Base-by-base conservation (phyloP, 2,797 vertebrate genomes). In the Glossophaga mutica region DNA sequence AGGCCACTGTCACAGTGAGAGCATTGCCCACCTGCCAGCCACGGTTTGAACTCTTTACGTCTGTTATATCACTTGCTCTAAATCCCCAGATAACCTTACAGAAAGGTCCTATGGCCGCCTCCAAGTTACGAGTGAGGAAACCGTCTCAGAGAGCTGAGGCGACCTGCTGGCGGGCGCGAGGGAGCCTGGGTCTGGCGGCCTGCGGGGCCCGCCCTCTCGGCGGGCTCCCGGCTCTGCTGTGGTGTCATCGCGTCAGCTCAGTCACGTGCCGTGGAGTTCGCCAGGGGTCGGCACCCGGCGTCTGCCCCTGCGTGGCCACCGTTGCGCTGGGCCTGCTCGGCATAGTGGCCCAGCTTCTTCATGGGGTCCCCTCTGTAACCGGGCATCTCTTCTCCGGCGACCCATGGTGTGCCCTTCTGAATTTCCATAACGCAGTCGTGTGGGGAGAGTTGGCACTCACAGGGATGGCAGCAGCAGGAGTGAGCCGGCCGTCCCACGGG, bases 101-200 rank as follows among this genome's bases (percentile, higher is more conserved):
- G 26, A 65, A 68, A 52, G 14, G 18, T 44, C 9, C 21, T 22
- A 14, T 26, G 62, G 15, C 10, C 55, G 26, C 48, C 32, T 42
- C 68, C 55, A 44, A 6, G 37, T 37, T 29, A 39, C 2, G 67
- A 29, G 19, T 15, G 34, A 73, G n/a, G 71, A 67, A 84, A 59
- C 32, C 15, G 22, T 57, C 85, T 94, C 90, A 48, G 96, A 96
- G 89, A 89, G 48, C 57, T 39, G 39, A 50, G 32, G 42, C 39
- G 77, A 55, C 71, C 26, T 67, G 65, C 18, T 26, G 12, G 22
- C 84, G 57, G 90, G 37, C 37, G 57, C 68, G 59, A n/a, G 18
- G 26, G 55, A 46, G 37, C 39, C 55, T 0, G 9, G 73, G 67
- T 7, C 52, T 52, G 9, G 15, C 5, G 29, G 39, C 55, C 29